Evolutionary conservation across 2,113 vertebrate genomes (phyloP).

Genomic region (Chloebia gouldiae): DNA sequence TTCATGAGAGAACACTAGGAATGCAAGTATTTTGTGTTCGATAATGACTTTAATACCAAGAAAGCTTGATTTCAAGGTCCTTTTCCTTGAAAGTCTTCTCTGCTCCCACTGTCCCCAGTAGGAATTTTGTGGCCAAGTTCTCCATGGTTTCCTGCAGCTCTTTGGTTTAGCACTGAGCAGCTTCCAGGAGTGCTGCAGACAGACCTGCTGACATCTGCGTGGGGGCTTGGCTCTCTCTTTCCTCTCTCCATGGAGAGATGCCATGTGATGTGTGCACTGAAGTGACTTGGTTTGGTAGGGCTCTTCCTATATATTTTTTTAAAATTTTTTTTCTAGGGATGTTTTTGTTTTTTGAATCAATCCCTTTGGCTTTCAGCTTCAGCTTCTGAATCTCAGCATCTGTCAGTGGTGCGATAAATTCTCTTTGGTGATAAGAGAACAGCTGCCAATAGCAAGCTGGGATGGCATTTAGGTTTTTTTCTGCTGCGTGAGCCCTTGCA

Average conservation of each 20-base stretch:
- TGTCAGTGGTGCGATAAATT: conserved; percentile 71
- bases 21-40: background rate
- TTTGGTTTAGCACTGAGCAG: background rate
- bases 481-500: background rate
- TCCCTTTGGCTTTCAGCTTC: conserved; percentile 53
- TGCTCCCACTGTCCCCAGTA: fast-evolving
- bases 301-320: background rate
- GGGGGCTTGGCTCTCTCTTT: background rate
- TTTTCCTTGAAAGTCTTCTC: background rate
- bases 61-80: background rate
- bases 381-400: conserved; percentile 72
- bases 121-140: background rate
- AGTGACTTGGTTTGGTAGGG: conserved; percentile 11
- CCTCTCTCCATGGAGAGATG: background rate
- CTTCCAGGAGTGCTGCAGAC: background rate
- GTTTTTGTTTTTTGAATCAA: conserved; percentile 3
- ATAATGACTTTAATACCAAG: background rate
- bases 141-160: fast-evolving
- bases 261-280: background rate
- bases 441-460: conserved; percentile 65
- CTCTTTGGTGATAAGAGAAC: conserved; percentile 62
- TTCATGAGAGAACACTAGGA: background rate
- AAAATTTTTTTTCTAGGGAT: fast-evolving
- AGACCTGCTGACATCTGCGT: background rate
- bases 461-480: conserved; percentile 53